These are phyloP conservation scores for Sylvia borin DNA, from an alignment of 2,797 vertebrate genomes.

Conservation along the genomic window DNA sequence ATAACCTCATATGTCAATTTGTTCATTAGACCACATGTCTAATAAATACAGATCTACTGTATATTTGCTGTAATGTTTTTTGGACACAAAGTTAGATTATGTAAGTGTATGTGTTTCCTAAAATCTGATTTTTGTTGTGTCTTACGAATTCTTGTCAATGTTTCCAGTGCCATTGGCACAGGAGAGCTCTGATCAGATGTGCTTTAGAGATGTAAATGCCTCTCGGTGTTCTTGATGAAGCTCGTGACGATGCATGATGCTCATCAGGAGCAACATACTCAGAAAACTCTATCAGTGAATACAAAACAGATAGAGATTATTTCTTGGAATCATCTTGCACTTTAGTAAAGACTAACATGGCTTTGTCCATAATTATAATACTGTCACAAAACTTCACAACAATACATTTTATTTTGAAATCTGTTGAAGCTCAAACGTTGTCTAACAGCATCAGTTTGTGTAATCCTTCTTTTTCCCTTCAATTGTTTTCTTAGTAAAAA, in stretches of 20 bases:
- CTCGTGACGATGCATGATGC: accelerated
- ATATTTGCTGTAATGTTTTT: neutral
- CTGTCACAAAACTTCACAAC: neutral
- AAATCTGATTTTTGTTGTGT: neutral
- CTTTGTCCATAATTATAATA: neutral
- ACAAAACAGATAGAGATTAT: neutral
- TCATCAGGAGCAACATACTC: neutral
- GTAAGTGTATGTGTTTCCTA: neutral
- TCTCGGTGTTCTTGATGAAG: neutral
- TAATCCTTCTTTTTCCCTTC: neutral
- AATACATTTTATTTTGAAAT: neutral
- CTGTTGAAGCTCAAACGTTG: neutral
- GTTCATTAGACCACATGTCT: neutral
- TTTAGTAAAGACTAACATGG: neutral
- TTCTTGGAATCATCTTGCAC: neutral
- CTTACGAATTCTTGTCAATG: neutral
- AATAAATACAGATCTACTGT: neutral
- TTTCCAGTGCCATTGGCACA: accelerated
- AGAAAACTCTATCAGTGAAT: neutral
- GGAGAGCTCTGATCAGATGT: neutral
- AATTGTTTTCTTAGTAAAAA: neutral
- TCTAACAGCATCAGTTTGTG: neutral
- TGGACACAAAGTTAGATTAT: neutral
- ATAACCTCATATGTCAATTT: neutral
- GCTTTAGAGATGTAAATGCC: neutral